Evolutionary conservation across 1,140 invertebrate species (phyloP).

Genomic region (Drosophila nebulosa): DNA sequence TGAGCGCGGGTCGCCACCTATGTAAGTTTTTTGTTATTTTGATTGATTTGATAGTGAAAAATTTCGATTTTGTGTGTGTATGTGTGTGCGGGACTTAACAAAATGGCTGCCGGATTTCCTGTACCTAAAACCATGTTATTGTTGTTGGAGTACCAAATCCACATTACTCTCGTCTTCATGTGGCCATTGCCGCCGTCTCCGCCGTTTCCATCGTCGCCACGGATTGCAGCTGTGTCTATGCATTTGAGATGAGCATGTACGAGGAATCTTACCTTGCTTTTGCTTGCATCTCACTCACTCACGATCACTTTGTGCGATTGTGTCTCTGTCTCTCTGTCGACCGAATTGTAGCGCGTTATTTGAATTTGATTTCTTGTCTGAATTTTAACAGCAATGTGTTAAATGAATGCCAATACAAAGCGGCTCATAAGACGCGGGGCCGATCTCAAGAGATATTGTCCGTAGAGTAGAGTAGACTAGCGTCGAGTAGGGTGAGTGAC

Average conservation of each 20-base stretch:
- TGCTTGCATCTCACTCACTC: not conserved
- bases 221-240: not conserved
- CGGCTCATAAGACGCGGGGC: constrained; percentile 18
- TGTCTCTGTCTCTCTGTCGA: not conserved
- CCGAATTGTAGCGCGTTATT: constrained; percentile 75
- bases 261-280: not conserved
- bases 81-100: not conserved
- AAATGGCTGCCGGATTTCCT: constrained; percentile 32
- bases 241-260: not conserved
- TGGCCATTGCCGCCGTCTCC: too few species aligned
- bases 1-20: too few species aligned
- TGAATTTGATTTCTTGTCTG: constrained; percentile 77
- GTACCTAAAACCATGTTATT: not conserved
- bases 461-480: too few species aligned
- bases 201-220: too few species aligned
- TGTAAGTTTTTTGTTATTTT: too few species aligned
- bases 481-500: too few species aligned
- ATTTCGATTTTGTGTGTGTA: too few species aligned
- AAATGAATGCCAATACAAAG: constrained; percentile 74
- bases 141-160: not conserved
- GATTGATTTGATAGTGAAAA: too few species aligned
- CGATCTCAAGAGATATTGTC: constrained; percentile 4
- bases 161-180: not conserved
- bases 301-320: not conserved
- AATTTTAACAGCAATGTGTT: constrained; percentile 78